Evolutionary conservation across 2,797 vertebrate genomes (phyloP).

Genomic region (Hoplostethus mediterraneus): DNA sequence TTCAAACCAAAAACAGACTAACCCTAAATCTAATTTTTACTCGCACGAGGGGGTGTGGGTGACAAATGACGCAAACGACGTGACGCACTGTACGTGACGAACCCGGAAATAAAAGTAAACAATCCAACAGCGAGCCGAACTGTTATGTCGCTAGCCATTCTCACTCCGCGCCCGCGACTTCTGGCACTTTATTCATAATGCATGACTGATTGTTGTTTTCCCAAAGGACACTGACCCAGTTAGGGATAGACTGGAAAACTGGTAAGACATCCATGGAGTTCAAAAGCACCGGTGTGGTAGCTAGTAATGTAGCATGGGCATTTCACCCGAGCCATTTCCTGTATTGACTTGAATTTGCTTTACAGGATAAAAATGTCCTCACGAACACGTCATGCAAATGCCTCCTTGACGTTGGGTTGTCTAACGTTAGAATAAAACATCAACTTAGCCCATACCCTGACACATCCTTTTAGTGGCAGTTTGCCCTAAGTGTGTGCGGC

Average conservation of each 20-base stretch:
- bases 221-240: constrained; percentile 30
- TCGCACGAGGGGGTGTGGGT: background rate
- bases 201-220: constrained; percentile 15
- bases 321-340: constrained; percentile 7
- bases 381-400: constrained; percentile 29
- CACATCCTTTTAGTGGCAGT: background rate
- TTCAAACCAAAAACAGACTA: no score
- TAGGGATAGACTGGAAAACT: constrained; percentile 32
- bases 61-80: background rate
- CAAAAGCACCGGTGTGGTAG: constrained; percentile 40
- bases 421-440: background rate
- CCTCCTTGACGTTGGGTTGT: constrained; percentile 25
- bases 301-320: constrained; percentile 56
- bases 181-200: constrained; percentile 17
- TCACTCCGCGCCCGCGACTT: background rate
- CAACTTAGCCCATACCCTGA: no score
- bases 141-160: constrained; percentile 26
- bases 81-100: constrained; percentile 47
- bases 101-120: constrained; percentile 81
- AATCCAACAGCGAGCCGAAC: constrained; percentile 44
- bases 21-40: no score
- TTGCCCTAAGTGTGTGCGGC: constrained; percentile 18
- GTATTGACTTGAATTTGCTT: constrained; percentile 40
- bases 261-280: constrained; percentile 51
- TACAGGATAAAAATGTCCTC: constrained; percentile 35